Evolutionary conservation across 2,888 invertebrate species (phyloP).

Genomic region (Tetramorium bicarinatum): DNA sequence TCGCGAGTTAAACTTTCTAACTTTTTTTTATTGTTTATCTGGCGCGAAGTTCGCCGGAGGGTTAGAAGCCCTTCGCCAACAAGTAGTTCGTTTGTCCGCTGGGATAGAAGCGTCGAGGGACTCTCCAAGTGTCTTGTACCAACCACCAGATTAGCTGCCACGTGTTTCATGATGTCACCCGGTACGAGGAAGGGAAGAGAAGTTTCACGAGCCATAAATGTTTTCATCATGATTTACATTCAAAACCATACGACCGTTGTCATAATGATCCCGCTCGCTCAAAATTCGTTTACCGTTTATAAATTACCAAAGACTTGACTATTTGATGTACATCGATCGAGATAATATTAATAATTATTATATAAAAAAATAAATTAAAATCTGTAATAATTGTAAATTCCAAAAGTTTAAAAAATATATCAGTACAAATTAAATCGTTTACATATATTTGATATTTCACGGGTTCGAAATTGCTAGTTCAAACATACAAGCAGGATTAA

Average conservation of each 20-base stretch:
- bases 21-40: constrained; percentile 80
- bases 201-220: constrained; percentile 31
- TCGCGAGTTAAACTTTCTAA: constrained; percentile 73
- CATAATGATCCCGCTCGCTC: not conserved
- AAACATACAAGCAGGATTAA: not conserved
- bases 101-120: constrained; percentile 67
- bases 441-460: not conserved
- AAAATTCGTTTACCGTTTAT: not conserved
- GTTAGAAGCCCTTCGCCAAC: constrained; percentile 39
- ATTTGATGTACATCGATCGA: not conserved
- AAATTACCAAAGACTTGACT: not conserved
- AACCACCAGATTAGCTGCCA: constrained; percentile 76
- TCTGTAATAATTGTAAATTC: not conserved
- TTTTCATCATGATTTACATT: constrained; percentile 39
- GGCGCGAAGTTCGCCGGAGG: constrained; percentile 66
- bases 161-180: constrained; percentile 58
- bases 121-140: constrained; percentile 75
- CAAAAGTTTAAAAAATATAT: not conserved
- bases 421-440: not conserved
- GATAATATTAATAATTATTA: not conserved
- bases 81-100: constrained; percentile 73
- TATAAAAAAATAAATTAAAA: not conserved
- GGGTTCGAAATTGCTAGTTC: not conserved
- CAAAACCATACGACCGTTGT: not conserved
- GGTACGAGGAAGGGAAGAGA: not conserved